These are phyloP conservation scores for Hemaris fuciformis DNA, from an alignment of 2,888 invertebrate species.

Conservation along the genomic window DNA sequence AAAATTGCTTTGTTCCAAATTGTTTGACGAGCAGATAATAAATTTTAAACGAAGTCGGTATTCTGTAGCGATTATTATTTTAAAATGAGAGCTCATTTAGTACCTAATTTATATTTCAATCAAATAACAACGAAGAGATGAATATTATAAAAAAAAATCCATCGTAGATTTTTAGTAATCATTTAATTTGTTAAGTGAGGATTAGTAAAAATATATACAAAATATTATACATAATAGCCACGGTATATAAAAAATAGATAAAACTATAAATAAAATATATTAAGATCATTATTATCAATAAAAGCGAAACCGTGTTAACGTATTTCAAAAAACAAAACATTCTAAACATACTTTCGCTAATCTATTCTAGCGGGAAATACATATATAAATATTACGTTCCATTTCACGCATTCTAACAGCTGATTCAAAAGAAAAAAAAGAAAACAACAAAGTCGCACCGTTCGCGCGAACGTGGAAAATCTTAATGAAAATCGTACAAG, in stretches of 20 bases:
- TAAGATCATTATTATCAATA: background rate
- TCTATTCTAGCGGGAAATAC: background rate
- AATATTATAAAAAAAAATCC: too few relatives aligned
- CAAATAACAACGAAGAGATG: too few relatives aligned
- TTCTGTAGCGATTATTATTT: too few relatives aligned
- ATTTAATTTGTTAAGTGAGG: too few relatives aligned
- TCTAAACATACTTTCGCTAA: background rate
- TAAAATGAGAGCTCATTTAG: too few relatives aligned
- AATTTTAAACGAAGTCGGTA: too few relatives aligned
- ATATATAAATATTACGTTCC: conserved; percentile 8
- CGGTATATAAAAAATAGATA: background rate
- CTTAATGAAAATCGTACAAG: conserved; percentile 7
- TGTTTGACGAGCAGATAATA: too few relatives aligned
- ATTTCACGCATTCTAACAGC: conserved; percentile 7
- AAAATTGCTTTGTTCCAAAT: too few relatives aligned
- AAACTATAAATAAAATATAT: background rate
- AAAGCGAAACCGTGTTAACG: background rate
- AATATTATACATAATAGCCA: too few relatives aligned
- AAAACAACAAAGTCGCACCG: background rate
- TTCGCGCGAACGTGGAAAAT: conserved; percentile 7
- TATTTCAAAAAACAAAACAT: background rate
- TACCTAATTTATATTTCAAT: too few relatives aligned
- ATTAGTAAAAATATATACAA: background rate
- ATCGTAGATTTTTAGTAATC: too few relatives aligned
- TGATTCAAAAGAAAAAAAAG: conserved; percentile 3